Evolutionary conservation across 2,888 invertebrate genomes (phyloP), one percentile per base, ranked within the genome.

Genomic region (Exocentrus adspersus): DNA sequence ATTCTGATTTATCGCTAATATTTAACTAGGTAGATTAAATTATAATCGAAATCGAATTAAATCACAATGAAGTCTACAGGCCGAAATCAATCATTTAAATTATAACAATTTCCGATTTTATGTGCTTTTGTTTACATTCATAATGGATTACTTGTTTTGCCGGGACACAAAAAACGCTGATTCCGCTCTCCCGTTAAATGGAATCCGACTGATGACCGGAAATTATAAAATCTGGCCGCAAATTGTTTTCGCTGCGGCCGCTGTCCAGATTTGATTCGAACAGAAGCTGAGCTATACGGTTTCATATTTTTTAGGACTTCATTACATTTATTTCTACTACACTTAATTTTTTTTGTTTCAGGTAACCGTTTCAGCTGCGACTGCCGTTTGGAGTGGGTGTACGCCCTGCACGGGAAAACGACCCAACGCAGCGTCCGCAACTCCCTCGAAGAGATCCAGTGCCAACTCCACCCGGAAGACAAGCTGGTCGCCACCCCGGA

Each of bases 341-440:
- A 24, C 3, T 5, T 24, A 24, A 3, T 7, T 4, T 37, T 74
- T 75, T 75, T 84, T 83, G 79, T 86, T 85, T 53, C 90, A 94
- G 94, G 90, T 76, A 94, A 94, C 84, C 89, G 88, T 80, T 90
- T 94, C 83, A 87, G 89, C 74, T 94, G 94, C 84, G 92, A 93
- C 85, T 93, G 93, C 81, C 89, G 91, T 71, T 84, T 94, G 72
- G 87, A 89, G 72, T 94, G 94, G 94, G 88, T 93, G 84, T 90
- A 90, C 83, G 85, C 85, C 46, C 84, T 94, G 65, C 86, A 88
- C 66, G 90, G 91, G 81, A 91, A 92, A 72, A 93, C 93, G 69
- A 88, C 88, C 80, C 92, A 90, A 79, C 85, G 86, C 72, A 87
- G 87, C 75, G 87, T 92, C 69, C 88, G 87, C 72, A 87, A 87